These are phyloP conservation scores for Volucella inanis DNA, from an alignment of 2,888 invertebrate species.

Conservation along the genomic window DNA sequence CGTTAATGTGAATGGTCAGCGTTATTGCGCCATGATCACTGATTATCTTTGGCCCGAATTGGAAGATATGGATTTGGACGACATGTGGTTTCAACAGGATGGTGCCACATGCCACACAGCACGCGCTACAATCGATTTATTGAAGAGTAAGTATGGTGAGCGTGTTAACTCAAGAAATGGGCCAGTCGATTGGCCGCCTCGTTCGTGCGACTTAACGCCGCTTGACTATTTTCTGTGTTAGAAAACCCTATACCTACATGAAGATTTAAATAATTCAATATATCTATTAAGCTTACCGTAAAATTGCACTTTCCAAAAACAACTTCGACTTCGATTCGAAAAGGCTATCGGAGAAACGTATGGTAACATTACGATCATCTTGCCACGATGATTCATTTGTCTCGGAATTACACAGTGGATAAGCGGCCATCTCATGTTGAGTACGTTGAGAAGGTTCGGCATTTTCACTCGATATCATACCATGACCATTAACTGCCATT, in stretches of 20 bases:
- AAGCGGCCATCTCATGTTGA: conserved; percentile 81
- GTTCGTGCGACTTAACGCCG: too few relatives aligned
- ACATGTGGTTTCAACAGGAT: too few relatives aligned
- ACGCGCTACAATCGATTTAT: too few relatives aligned
- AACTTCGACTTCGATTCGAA: conserved; percentile 79
- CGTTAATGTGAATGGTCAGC: too few relatives aligned
- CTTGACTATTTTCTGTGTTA: too few relatives aligned
- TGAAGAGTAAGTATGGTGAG: too few relatives aligned
- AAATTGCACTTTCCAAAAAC: conserved; percentile 80
- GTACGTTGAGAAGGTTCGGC: conserved; percentile 78
- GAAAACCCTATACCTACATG: not conserved
- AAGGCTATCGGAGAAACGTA: conserved; percentile 80
- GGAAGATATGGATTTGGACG: too few relatives aligned
- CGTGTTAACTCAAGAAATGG: too few relatives aligned
- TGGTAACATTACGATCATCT: conserved; percentile 80
- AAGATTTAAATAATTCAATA: not conserved
- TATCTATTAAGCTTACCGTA: conserved; percentile 75
- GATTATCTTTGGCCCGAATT: too few relatives aligned
- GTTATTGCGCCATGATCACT: too few relatives aligned
- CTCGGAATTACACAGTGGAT: conserved; percentile 81
- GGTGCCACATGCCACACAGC: too few relatives aligned
- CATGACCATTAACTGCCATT: conserved; percentile 77
- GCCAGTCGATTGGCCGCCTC: too few relatives aligned
- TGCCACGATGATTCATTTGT: conserved; percentile 80
- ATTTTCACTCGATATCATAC: conserved; percentile 76